These are phyloP conservation scores for Brachyhypopomus gauderio DNA, from an alignment of 2,113 vertebrate species.

Conservation along the genomic window DNA sequence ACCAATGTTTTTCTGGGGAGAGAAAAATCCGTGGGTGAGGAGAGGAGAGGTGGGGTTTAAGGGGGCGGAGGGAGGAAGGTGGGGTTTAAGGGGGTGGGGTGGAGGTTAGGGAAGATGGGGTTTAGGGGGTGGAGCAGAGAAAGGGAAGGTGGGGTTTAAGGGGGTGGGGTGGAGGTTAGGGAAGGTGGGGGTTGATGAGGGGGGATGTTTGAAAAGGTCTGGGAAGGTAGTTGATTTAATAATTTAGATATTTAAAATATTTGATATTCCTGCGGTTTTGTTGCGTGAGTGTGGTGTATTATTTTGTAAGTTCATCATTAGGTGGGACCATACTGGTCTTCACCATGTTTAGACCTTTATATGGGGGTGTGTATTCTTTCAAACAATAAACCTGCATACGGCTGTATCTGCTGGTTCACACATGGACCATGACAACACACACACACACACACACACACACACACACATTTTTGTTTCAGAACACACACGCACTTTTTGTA, in stretches of 20 bases:
- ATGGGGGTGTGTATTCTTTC: slow-evolving; percentile 43
- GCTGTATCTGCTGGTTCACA: slow-evolving; percentile 45
- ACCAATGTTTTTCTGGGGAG: slow-evolving; percentile 35
- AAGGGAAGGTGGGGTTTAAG: too few species aligned
- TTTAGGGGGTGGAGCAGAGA: too few species aligned
- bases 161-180: too few species aligned
- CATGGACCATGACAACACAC: slow-evolving; percentile 44
- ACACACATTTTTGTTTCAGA: too few species aligned
- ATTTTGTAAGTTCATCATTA: not conserved
- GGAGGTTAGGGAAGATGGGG: too few species aligned
- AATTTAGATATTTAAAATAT: slow-evolving; percentile 30
- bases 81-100: too few species aligned
- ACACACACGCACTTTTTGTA: slow-evolving; percentile 2
- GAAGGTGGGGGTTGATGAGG: too few species aligned
- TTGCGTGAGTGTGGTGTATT: slow-evolving; percentile 29
- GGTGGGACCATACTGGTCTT: not conserved
- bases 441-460: slow-evolving; percentile 19
- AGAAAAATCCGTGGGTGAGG: not conserved
- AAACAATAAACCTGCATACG: slow-evolving; percentile 70
- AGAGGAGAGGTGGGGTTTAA: too few species aligned
- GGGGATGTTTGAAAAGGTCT: too few species aligned
- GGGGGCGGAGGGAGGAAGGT: too few species aligned
- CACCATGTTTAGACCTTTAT: not conserved
- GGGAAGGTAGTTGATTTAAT: slow-evolving; percentile 36
- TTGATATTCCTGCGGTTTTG: slow-evolving; percentile 64